Evolutionary conservation across 2,797 vertebrate species (phyloP), one percentile per base, ranked within the genome.

Genomic region (Coilia nasus): DNA sequence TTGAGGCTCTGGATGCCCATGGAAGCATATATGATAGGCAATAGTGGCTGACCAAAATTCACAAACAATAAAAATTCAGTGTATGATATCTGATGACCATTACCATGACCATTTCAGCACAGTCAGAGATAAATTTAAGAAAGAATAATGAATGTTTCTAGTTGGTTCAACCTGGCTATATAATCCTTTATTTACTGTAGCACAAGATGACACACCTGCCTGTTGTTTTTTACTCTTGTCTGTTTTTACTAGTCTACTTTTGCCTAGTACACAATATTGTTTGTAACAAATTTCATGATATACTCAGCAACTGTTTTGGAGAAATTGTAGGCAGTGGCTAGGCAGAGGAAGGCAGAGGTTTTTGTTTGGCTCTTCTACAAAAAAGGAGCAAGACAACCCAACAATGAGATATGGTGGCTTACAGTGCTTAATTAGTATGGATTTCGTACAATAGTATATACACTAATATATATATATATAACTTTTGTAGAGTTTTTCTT

Each of bases 281-380:
- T 87, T 85, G 83, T 86, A 89, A 90, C 87, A 86, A 89, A 90
- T 88, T 81, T 83, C 82, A 85, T 85, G 87, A 89, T 88, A 88
- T 88, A 87, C 80, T 89, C 23, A n/a, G 14, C 60, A 87, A 84
- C 85, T 89, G 67, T 81, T 84, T 84, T 83, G 56, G 82, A 87
- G 86, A 62, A 84, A 62, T 28, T 12, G 54, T 25, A 86, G 46
- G 35, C 46, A 50, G 84, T 54, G 35, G 82, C 81, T 83, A 50
- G 83, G 7, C n/a, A 62, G 60, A 62, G 60, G 35, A 41, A 25
- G 1, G 19, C 57, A 59, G 62, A 14, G 11, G 23, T 3, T 14
- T 14, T 14, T 25, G 62, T 64, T 25, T 64, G 62, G 28, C 62
- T 64, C 62, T 64, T 12, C 12, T 11, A 28, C 62, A 64, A 41